phyloP scores from a whole-genome alignment of 2,888 invertebrate genomes.

The Nemoura dubitans region DNA sequence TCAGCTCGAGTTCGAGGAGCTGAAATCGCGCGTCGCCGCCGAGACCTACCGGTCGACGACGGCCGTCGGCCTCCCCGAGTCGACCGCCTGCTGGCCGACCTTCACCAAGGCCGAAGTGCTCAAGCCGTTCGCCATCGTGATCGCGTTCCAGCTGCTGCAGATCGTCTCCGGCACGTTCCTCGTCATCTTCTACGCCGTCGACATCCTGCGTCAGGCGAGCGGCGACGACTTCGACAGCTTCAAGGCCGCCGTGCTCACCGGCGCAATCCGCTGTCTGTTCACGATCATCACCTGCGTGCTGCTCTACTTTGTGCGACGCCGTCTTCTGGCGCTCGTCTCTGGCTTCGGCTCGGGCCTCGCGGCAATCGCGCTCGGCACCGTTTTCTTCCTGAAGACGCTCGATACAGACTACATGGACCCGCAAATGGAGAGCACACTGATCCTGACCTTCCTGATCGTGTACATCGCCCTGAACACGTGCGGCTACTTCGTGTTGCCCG shows the following conservation, averaged over 20 bases:
- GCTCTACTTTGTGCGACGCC: slow-evolving; percentile 70
- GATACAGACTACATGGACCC: not conserved
- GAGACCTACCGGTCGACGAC: slow-evolving; percentile 74
- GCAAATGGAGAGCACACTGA: slow-evolving; percentile 54
- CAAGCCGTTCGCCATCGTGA: slow-evolving; percentile 78
- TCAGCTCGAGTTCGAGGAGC: slow-evolving; percentile 70
- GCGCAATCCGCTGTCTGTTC: slow-evolving; percentile 69
- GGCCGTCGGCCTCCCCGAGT: not conserved
- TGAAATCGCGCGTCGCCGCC: slow-evolving; percentile 68
- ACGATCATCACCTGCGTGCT: slow-evolving; percentile 73
- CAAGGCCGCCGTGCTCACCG: slow-evolving; percentile 74
- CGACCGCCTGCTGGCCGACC: slow-evolving; percentile 55
- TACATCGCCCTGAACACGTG: slow-evolving; percentile 80
- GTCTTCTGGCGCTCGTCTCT: slow-evolving; percentile 72
- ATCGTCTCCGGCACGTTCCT: slow-evolving; percentile 79
- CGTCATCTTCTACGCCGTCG: slow-evolving; percentile 82
- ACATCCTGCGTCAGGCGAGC: slow-evolving; percentile 64
- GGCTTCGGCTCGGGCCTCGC: slow-evolving; percentile 73
- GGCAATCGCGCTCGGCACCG: slow-evolving; percentile 68
- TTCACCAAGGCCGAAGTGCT: slow-evolving; percentile 69
- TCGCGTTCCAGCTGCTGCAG: slow-evolving; percentile 76
- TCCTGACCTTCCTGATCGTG: slow-evolving; percentile 66
- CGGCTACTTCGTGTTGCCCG: slow-evolving; percentile 78
- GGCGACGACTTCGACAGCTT: slow-evolving; percentile 58
- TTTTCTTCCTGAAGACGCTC: slow-evolving; percentile 58